These are phyloP conservation scores for Hyles lineata DNA, from an alignment of 2,888 invertebrate species.

Conservation along the genomic window DNA sequence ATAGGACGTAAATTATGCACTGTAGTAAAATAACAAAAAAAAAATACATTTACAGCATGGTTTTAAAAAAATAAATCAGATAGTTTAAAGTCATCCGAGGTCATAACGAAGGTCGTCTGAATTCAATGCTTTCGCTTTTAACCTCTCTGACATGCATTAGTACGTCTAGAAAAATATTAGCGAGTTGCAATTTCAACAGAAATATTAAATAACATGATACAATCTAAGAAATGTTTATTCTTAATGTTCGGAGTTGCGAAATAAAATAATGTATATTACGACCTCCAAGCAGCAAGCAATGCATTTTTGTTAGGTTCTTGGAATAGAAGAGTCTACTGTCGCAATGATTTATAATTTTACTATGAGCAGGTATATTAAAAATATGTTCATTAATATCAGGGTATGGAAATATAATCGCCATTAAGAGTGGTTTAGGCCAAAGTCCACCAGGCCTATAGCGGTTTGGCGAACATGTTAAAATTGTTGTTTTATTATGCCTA, in stretches of 20 bases:
- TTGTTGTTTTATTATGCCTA: too few relatives aligned
- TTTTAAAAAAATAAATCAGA: background rate
- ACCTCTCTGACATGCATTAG: conserved; percentile 19
- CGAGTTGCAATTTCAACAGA: background rate
- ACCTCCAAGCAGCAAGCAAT: background rate
- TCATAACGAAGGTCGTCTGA: conserved; percentile 14
- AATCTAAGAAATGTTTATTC: background rate
- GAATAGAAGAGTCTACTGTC: too few relatives aligned
- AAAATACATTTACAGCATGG: background rate
- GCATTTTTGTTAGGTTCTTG: background rate
- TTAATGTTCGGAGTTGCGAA: background rate
- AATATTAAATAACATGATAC: background rate
- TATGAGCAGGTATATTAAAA: too few relatives aligned
- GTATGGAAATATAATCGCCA: too few relatives aligned
- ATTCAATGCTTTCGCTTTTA: conserved; percentile 12
- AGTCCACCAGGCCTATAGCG: too few relatives aligned
- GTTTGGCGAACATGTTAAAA: too few relatives aligned
- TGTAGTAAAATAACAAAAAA: too few relatives aligned
- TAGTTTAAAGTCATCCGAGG: conserved; percentile 12
- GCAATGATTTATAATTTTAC: too few relatives aligned
- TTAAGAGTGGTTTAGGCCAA: too few relatives aligned
- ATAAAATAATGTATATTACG: background rate
- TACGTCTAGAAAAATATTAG: conserved; percentile 5
- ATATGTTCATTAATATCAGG: too few relatives aligned
- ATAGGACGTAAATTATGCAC: too few relatives aligned